Percentiles rank a stretch among this genome's conserved stretches.
phyloP scores from a whole-genome alignment of 2,797 vertebrate species.

The Microchirus variegatus region DNA sequence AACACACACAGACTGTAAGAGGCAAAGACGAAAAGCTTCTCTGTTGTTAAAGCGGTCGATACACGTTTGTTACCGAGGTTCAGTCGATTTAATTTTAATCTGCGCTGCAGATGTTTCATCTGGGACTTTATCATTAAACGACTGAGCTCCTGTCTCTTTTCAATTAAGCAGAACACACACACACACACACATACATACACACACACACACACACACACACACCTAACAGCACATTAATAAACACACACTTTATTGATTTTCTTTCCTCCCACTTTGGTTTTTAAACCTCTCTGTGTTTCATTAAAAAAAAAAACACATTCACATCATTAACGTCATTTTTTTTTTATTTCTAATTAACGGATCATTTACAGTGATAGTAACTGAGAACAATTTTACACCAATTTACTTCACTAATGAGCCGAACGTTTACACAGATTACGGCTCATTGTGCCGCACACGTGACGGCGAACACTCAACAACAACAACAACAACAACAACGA shows the following conservation, averaged over 20 bases:
- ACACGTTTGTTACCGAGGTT: conserved; percentile 17
- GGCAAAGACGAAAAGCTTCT: no score
- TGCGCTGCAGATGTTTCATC: conserved; percentile 15
- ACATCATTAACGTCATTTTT: conserved; percentile 4
- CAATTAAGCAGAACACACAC: conserved; percentile 18
- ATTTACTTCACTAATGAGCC: conserved; percentile 27
- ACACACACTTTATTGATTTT: conserved; percentile 24
- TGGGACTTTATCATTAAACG: conserved; percentile 15
- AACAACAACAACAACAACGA: no score
- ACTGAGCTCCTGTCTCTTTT: conserved; percentile 2
- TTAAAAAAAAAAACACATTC: neutral
- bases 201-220: conserved; percentile 12
- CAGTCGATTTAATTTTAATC: conserved; percentile 23
- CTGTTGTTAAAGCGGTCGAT: conserved; percentile 29
- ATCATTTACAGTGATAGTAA: no score
- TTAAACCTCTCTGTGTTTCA: conserved; percentile 16
- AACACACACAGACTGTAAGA: no score
- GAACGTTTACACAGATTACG: conserved; percentile 29
- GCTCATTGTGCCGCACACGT: conserved; percentile 34
- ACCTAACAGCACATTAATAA: conserved; percentile 8
- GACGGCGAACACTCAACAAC: no score
- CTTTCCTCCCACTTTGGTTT: conserved; percentile 19
- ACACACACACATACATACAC: conserved; percentile 11
- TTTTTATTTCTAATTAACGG: conserved; percentile 8
- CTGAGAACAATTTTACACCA: conserved; percentile 5